Evolutionary conservation across 2,888 invertebrate species (phyloP).

Genomic region (Apamea sordens): DNA sequence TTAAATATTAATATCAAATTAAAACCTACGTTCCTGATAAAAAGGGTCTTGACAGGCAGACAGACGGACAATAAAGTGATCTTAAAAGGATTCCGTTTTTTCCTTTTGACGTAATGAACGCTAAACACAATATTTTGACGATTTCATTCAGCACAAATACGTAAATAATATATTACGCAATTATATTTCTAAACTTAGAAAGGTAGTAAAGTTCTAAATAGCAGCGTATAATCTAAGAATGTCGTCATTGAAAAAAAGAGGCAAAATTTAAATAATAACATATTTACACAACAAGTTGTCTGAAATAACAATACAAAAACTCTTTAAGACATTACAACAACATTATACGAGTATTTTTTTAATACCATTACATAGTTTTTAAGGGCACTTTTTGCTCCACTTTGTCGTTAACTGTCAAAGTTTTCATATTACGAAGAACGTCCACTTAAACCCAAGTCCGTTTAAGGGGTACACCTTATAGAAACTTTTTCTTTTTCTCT

Average conservation of each 20-base stretch:
- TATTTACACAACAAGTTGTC: background rate
- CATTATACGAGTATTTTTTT: constrained; percentile 62
- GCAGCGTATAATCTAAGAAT: background rate
- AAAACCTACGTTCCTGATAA: background rate
- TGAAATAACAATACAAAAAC: constrained; percentile 15
- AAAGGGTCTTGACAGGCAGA: background rate
- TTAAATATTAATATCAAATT: background rate
- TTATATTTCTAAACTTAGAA: background rate
- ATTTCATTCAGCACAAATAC: background rate
- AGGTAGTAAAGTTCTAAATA: background rate
- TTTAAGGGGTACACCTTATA: constrained; percentile 71
- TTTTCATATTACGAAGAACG: constrained; percentile 81
- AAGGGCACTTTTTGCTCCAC: constrained; percentile 77
- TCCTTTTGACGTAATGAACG: background rate
- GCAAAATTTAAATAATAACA: background rate
- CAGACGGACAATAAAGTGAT: background rate
- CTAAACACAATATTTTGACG: background rate
- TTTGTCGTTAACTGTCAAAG: constrained; percentile 77
- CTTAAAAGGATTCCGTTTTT: background rate
- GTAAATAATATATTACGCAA: too few relatives aligned
- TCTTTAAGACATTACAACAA: constrained; percentile 53
- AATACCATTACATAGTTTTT: constrained; percentile 75
- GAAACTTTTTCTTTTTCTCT: constrained; percentile 65
- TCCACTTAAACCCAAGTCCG: constrained; percentile 75
- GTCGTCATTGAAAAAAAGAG: background rate